Evolutionary conservation across 2,113 vertebrate genomes (phyloP), one percentile per base, ranked within the genome.

Genomic region (Corythoichthys intestinalis): DNA sequence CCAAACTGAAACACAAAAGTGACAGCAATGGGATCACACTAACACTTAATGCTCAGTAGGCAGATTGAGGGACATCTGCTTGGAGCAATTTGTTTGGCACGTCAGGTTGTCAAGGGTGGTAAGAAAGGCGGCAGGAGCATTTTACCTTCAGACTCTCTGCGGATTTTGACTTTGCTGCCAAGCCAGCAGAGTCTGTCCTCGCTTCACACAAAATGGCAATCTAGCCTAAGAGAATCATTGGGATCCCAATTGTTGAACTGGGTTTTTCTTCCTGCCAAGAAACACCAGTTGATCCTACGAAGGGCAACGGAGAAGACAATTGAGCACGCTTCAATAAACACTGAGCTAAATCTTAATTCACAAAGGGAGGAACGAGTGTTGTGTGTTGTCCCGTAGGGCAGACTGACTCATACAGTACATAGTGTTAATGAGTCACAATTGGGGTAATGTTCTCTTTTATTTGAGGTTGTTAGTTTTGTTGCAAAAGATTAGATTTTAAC

Each of bases 61-160:
- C 83, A 85, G 82, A 86, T 82, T 85, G 82, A 69, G 67, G 69
- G 89, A 76, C 84, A 89, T 86, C 83, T 88, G 85, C 80, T 86
- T 54, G 58, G 70, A 85, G 75, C 83, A 83, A 84, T 87, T 89
- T 84, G 77, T 86, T 87, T 84, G 84, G 82, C 85, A 77, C 74
- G 83, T 85, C 70, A 69, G 76, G 81, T 77, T 71, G 82, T 70
- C 65, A 53, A 69, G 64, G 74, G 71, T 64, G 64, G 69, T 13
- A 47, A 74, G 78, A 67, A 76, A 72, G 71, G 75, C 65, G 68
- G 35, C 46, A 49, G 49, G 71, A 59, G 28, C 6, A 20, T 67
- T 80, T 76, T 63, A 74, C 70, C 60, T 66, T 38, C 44, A 8
- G 65, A 74, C 39, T 66, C 54, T 73, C 75, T 74, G 74, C 52